Evolutionary conservation across 2,113 vertebrate species (phyloP), one percentile per base, ranked within the genome.

Genomic region (Onychostruthus taczanowskii): DNA sequence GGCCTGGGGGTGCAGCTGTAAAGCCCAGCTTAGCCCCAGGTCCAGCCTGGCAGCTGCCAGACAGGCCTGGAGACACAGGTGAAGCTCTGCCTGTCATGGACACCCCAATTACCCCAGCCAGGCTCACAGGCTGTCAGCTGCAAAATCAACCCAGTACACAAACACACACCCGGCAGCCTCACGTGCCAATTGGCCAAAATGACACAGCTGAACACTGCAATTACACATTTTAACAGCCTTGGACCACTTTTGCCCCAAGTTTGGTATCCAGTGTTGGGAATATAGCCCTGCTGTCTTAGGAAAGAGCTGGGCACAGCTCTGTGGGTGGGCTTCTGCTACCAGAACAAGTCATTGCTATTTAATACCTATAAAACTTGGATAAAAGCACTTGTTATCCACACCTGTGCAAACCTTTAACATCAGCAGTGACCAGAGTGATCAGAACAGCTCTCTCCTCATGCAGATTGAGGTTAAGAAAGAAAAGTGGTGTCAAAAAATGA

Each of bases 31-130:
- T 17, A 75, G 78, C 56, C 79, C 46, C 0, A 23, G 47, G 24
- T 6, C 56, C 53, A n/a, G 16, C 41, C 67, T 19, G 19, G 44
- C 18, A 70, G 59, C 39, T 11, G 13, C 16, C 2, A 3, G 35
- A 33, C 16, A 2, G 2, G 13, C 49, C 62, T 35, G 9, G 7
- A 22, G 31, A 16, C 4, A 33, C 1, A 1, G 46, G 68, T 8
- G 20, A 76, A 46, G 35, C 73, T 61, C 18, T 23, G 23, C 8
- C n/a, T 9, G 23, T 9, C 16, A 4, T 2, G 3, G 18, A 30
- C 31, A 21, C 8, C n/a, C 26, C 70, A 27, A 22, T 11, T 11
- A 41, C n/a, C n/a, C 53, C 2, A 0, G 44, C 70, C 47, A 47
- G 70, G 41, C 47, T 61, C n/a, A 16, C 70, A 55, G 62, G 53